Conservation (phyloP, 2,113 vertebrate species). For the Nothocercus nigrocapillus region DNA sequence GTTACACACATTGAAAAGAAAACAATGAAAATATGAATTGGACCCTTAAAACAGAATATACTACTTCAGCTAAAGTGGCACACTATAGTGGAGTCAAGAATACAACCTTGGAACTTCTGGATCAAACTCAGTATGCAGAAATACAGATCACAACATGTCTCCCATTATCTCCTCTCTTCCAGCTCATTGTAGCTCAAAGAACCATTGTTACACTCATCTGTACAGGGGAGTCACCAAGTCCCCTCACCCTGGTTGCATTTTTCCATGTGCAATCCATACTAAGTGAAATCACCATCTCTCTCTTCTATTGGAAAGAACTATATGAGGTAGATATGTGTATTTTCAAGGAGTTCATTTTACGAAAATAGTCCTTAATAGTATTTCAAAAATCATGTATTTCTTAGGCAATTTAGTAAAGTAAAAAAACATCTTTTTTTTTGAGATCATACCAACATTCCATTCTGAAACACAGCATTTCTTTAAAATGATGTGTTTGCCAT, state of each 20-base stretch:
- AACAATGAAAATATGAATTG: rapidly evolving
- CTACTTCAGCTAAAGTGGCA: not conserved
- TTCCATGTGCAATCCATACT: not conserved
- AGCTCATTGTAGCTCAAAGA: not conserved
- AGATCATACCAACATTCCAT: not conserved
- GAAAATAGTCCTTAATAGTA: not conserved
- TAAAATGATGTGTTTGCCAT: not conserved
- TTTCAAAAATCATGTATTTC: not conserved
- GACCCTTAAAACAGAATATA: not conserved
- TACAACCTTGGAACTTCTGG: not conserved
- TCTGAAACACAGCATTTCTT: constrained; percentile 7
- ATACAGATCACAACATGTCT: not conserved
- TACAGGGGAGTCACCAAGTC: not conserved
- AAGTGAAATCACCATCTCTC: not conserved
- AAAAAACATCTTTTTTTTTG: constrained; percentile 33
- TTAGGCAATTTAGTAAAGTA: constrained; percentile 9
- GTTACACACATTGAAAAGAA: not conserved
- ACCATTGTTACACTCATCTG: not conserved
- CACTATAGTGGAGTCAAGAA: not conserved
- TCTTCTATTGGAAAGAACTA: not conserved
- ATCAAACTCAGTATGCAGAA: not conserved
- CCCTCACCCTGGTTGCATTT: rapidly evolving
- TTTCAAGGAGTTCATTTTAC: not conserved
- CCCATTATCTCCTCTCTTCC: not conserved
- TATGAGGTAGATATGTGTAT: not conserved